Evolutionary conservation across 2,113 vertebrate genomes (phyloP), one percentile per base, ranked within the genome.

Genomic region (Uria aalge): DNA sequence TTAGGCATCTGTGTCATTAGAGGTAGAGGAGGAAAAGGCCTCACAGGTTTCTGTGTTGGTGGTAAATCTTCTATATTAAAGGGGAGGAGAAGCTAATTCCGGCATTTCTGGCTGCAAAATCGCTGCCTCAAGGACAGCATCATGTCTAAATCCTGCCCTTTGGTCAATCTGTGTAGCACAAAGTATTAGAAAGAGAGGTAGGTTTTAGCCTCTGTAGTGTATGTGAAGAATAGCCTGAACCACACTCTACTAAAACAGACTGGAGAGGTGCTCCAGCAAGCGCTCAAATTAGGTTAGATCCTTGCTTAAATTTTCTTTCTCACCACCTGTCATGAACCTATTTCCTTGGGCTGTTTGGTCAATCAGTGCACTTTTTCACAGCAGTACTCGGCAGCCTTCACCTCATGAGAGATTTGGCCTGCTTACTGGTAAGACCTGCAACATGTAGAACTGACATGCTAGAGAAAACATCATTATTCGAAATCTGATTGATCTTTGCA

Each of bases 1-100:
- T 85, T 5, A 79, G 55, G 73, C 78, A 56, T 90, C n/a, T 69
- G n/a, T 85, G 87, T 94, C 74, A 76, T 95, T 82, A 87, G 77
- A 89, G 26, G 57, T 50, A 81, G 32, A 74, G 38, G 59, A 85
- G 45, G 10, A 95, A 95, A 90, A 74, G 57, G 23, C 77, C 26
- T 95, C 73, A 91, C 2, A 2, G 60, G 13, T 29, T 79, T 94
- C 56, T 87, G 62, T 76, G 36, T 38, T 79, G 50, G 21, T 75
- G 26, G 19, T 29, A 71, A 86, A 64, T 53, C 45, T 80, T 59
- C 19, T 30, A 5, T 48, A 68, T 50, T 91, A 87, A 92, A 91
- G 24, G 26, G 15, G 22, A 87, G 19, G 19, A 86, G 57, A 97
- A 68, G 15, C 5, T 76, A 45, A 79, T 75, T 95, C 48, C 57